Percentiles rank a stretch among this genome's conserved stretches.
phyloP scores from a whole-genome alignment of 2,888 invertebrate species.

The Lissonota sp. region DNA sequence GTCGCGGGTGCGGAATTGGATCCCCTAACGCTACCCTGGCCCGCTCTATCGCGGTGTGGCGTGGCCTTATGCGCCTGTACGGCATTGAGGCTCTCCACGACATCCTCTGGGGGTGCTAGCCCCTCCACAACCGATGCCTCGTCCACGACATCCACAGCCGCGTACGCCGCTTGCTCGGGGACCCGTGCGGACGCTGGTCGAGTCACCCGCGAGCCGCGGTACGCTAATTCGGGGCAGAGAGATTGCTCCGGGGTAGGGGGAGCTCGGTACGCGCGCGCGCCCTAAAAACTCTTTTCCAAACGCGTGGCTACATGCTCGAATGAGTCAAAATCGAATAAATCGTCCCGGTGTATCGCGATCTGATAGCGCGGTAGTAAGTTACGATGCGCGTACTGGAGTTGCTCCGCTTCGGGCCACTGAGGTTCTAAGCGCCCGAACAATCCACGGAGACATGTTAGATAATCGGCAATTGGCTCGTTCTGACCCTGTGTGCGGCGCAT shows the following conservation, averaged over 20 bases:
- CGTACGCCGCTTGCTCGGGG: background rate
- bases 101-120: background rate
- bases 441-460: background rate
- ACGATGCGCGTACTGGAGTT: constrained; percentile 20
- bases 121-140: background rate
- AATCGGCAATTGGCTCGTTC: no score
- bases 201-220: background rate
- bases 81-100: background rate
- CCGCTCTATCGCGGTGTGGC: background rate
- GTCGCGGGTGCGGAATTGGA: no score
- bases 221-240: background rate
- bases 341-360: constrained; percentile 13
- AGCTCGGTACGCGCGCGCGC: no score
- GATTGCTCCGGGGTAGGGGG: no score
- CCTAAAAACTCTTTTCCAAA: background rate
- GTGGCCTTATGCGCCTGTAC: background rate
- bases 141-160: background rate
- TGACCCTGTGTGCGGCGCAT: no score
- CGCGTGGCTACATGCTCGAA: background rate
- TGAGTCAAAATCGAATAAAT: background rate
- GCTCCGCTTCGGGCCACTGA: background rate
- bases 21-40: background rate
- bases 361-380: constrained; percentile 6
- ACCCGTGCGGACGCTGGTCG: no score
- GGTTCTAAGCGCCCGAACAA: background rate